Percentiles rank a stretch among this genome's conserved stretches.
Evolutionary conservation across 2,888 invertebrate species (phyloP).

Genomic region (Eupsilia transversa): DNA sequence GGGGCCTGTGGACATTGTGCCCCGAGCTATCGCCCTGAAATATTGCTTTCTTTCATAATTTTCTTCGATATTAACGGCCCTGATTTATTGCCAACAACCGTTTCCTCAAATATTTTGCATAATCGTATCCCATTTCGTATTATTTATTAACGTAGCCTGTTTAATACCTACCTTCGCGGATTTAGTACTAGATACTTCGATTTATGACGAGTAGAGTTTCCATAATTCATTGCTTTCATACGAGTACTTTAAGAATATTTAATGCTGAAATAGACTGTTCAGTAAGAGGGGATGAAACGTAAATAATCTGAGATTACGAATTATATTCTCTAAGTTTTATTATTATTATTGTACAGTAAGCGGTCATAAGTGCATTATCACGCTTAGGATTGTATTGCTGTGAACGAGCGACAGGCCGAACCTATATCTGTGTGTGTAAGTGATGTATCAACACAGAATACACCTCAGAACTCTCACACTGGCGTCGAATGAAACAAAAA

Average conservation of each 20-base stretch:
- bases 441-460: too few relatives aligned
- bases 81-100: conserved; percentile 38
- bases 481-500: too few relatives aligned
- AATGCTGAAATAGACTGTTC: not conserved
- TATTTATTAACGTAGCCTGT: conserved; percentile 14
- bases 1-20: conserved; percentile 29
- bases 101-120: conserved; percentile 20
- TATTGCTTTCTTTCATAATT: conserved; percentile 35
- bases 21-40: conserved; percentile 12
- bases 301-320: not conserved
- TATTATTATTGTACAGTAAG: too few relatives aligned
- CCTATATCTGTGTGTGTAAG: too few relatives aligned
- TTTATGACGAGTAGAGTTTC: not conserved
- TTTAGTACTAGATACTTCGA: not conserved
- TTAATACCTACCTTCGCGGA: not conserved
- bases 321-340: too few relatives aligned
- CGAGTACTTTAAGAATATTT: not conserved
- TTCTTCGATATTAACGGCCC: conserved; percentile 14
- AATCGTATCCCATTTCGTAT: conserved; percentile 7
- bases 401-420: too few relatives aligned
- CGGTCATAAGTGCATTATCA: too few relatives aligned
- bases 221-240: not conserved
- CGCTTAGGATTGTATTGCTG: too few relatives aligned
- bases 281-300: not conserved
- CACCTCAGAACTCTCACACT: too few relatives aligned